phyloP scores from a whole-genome alignment of 2,113 vertebrate genomes.

The Charadrius vociferus region DNA sequence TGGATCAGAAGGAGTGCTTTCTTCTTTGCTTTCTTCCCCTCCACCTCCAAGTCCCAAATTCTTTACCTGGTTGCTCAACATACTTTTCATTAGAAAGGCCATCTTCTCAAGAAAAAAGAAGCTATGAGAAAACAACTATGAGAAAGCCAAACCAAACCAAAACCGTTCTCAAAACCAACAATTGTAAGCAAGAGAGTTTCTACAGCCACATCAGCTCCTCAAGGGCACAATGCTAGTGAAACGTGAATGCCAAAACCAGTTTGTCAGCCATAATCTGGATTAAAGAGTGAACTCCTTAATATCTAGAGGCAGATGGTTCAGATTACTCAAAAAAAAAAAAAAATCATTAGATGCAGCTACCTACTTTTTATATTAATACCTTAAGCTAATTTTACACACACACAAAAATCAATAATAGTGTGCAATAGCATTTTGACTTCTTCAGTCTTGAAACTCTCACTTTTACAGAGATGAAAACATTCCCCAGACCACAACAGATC shows the following conservation, averaged over 20 bases:
- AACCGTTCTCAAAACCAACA: neutral
- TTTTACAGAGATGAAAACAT: neutral
- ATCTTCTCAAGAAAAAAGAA: slow-evolving; percentile 64
- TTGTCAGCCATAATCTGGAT: slow-evolving; percentile 93
- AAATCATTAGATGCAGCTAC: slow-evolving; percentile 70
- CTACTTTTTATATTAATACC: slow-evolving; percentile 74
- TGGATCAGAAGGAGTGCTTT: slow-evolving; percentile 84
- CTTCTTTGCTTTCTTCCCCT: slow-evolving; percentile 87
- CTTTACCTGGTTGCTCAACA: slow-evolving; percentile 91
- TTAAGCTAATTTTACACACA: slow-evolving; percentile 68
- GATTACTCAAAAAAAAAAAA: slow-evolving; percentile 66
- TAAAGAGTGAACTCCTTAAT: slow-evolving; percentile 84
- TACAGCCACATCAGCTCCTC: slow-evolving; percentile 72
- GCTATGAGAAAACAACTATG: neutral
- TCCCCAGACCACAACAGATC: neutral
- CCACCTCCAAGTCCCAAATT: slow-evolving; percentile 90
- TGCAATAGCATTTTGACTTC: neutral
- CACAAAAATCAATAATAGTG: neutral
- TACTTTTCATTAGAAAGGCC: slow-evolving; percentile 94
- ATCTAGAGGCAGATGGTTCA: slow-evolving; percentile 90
- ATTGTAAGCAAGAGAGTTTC: slow-evolving; percentile 67
- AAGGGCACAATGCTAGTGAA: slow-evolving; percentile 80
- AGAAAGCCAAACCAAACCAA: neutral
- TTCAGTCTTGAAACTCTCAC: neutral
- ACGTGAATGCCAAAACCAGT: slow-evolving; percentile 78